Percentiles rank a stretch among this genome's conserved stretches.
These are phyloP conservation scores for Phoeniculus purpureus DNA, from an alignment of 2,797 vertebrate genomes.

Conservation along the genomic window DNA sequence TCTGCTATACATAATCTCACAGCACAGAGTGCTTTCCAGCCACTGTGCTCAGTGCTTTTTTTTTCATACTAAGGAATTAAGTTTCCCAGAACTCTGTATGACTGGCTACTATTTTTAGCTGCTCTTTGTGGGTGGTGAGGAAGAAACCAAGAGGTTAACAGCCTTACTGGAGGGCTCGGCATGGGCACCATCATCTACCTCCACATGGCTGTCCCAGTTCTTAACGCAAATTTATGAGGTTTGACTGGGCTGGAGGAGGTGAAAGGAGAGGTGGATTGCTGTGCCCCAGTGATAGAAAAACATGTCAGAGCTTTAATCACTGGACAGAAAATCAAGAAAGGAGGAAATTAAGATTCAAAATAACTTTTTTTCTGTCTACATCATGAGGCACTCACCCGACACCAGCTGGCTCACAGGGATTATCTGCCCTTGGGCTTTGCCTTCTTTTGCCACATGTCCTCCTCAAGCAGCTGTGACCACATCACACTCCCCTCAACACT, in stretches of 20 bases:
- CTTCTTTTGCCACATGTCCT: background rate
- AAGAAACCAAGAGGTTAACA: constrained; percentile 44
- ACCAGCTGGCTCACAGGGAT: constrained; percentile 1
- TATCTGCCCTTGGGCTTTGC: constrained; percentile 21
- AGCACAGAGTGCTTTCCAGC: background rate
- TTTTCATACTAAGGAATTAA: constrained; percentile 10
- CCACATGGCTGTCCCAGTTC: background rate
- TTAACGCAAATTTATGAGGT: background rate
- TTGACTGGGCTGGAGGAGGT: background rate
- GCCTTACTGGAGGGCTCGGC: background rate
- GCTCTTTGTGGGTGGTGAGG: background rate
- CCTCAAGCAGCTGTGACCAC: constrained; percentile 15
- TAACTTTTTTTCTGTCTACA: constrained; percentile 1
- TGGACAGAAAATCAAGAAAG: constrained; percentile 28
- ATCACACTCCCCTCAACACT: background rate
- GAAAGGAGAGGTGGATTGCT: background rate
- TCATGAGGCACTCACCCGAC: constrained; percentile 3
- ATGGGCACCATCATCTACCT: background rate
- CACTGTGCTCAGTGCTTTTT: background rate
- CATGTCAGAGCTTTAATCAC: constrained; percentile 1
- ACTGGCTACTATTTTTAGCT: constrained; percentile 31
- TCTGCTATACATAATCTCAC: background rate
- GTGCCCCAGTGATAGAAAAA: constrained; percentile 25
- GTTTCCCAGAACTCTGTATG: constrained; percentile 15
- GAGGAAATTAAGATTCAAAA: constrained; percentile 54